These are phyloP conservation scores for Polypedilum vanderplanki DNA, from an alignment of 1,140 invertebrate genomes.

Conservation along the genomic window DNA sequence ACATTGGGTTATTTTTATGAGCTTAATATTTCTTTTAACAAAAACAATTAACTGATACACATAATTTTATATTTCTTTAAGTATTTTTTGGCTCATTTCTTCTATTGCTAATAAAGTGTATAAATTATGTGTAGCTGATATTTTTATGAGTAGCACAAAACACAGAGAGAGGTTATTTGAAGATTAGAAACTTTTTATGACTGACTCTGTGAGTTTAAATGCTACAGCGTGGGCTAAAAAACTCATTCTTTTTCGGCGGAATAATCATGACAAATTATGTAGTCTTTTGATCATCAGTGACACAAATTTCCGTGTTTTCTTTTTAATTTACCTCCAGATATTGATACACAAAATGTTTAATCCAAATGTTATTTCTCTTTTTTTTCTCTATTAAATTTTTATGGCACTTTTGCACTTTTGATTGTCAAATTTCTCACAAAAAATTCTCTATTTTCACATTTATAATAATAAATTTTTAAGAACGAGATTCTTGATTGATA, in stretches of 20 bases:
- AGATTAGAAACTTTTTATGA: not conserved
- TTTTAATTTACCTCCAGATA: no score
- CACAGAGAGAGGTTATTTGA: not conserved
- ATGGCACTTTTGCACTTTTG: no score
- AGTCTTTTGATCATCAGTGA: not conserved
- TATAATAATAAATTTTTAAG: not conserved
- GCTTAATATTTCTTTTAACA: not conserved
- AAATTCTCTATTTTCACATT: not conserved
- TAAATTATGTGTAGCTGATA: conserved; percentile 1
- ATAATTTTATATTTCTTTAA: no score
- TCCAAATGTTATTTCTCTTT: no score
- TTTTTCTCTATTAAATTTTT: no score
- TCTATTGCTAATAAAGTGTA: no score
- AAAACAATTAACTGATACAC: not conserved
- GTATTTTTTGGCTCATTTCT: no score
- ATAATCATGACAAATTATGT: conserved; percentile 3
- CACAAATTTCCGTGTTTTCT: no score
- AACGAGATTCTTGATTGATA: not conserved
- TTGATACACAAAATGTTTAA: no score
- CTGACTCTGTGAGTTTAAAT: not conserved
- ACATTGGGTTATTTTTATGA: no score
- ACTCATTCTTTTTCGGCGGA: not conserved
- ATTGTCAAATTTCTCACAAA: no score
- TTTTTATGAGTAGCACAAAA: not conserved
- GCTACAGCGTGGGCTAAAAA: not conserved